Base-by-base conservation (phyloP, 1,140 invertebrate species). In the Holotrichia oblita region DNA sequence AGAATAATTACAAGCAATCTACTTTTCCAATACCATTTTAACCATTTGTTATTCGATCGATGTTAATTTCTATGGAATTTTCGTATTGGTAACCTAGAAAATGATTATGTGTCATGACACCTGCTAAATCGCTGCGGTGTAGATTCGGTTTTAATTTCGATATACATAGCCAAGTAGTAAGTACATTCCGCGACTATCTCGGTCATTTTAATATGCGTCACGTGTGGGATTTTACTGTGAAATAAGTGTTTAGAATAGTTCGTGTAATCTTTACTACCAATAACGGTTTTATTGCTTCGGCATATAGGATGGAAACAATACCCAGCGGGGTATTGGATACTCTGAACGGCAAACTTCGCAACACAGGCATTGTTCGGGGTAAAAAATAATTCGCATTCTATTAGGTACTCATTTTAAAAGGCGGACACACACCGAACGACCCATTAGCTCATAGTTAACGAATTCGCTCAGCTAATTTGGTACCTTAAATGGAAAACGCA, bases 401-500 rank as follows among this genome's bases (percentile, higher is more conserved):
- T 41, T 74, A 42, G 40, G 41, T 74, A 74, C 73, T 44, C 73
- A 41, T 74, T 74, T 74, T 74, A 74, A 74, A 74, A 40, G 61
- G 27, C 27, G 27, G 2, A 34, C 61, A 22, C 27, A 74, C 73
- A 74, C 73, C 73, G 41, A 74, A 74, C 41, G 73, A 44, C 73
- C 73, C 41, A 74, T 74, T 74, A 74, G 73, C 73, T 74, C 73
- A 74, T 74, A 74, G 73, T 74, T 74, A 74, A 34, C 73, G 41
- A 74, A 74, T 74, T 74, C 73, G 73, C 73, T 74, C 40, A n/a
- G 73, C 73, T 74, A 74, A 74, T 76, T 75, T 79, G 73, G 78
- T 34, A 73, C 79, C 79, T 79, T 79, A 79, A 79, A 79, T 80
- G 79, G 79, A 79, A 78, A 77, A 73, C 69, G 74, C 59, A 73